Evolutionary conservation across 2,888 invertebrate species (phyloP).

Genomic region (Himalopsyche japonica): DNA sequence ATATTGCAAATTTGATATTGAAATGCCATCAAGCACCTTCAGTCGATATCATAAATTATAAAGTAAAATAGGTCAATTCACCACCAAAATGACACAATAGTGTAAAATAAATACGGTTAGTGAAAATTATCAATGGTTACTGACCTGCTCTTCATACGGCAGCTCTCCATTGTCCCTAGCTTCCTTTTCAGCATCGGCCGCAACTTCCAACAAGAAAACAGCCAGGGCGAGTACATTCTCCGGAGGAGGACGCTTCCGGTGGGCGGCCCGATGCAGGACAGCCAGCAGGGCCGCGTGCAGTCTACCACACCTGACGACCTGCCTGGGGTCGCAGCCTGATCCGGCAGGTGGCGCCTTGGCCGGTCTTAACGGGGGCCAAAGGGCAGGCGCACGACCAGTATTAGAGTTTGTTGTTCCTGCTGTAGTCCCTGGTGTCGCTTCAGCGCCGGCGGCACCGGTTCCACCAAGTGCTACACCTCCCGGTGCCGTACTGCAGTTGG

Average conservation of each 20-base stretch:
- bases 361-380: conserved; percentile 55
- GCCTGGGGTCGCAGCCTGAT: conserved; percentile 48
- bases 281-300: conserved; percentile 78
- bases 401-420: conserved; percentile 36
- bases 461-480: conserved; percentile 41
- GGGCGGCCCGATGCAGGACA: conserved; percentile 83
- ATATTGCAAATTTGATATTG: too few relatives aligned
- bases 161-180: background rate
- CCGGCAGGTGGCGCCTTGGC: conserved; percentile 44
- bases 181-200: conserved; percentile 58
- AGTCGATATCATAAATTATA: too few relatives aligned
- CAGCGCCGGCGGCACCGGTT: background rate
- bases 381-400: conserved; percentile 37
- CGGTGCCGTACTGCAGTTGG: conserved; percentile 40
- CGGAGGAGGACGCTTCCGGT: conserved; percentile 64
- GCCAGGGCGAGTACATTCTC: conserved; percentile 88
- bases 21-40: too few relatives aligned
- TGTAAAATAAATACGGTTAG: too few relatives aligned
- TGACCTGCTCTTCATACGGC: background rate
- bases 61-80: too few relatives aligned
- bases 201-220: conserved; percentile 85
- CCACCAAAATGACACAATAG: too few relatives aligned
- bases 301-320: conserved; percentile 48
- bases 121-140: background rate
- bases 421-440: background rate